Percentiles rank a stretch among this genome's conserved stretches.
These are phyloP conservation scores for Melanotaenia boesemani DNA, from an alignment of 2,797 vertebrate genomes.

Conservation along the genomic window DNA sequence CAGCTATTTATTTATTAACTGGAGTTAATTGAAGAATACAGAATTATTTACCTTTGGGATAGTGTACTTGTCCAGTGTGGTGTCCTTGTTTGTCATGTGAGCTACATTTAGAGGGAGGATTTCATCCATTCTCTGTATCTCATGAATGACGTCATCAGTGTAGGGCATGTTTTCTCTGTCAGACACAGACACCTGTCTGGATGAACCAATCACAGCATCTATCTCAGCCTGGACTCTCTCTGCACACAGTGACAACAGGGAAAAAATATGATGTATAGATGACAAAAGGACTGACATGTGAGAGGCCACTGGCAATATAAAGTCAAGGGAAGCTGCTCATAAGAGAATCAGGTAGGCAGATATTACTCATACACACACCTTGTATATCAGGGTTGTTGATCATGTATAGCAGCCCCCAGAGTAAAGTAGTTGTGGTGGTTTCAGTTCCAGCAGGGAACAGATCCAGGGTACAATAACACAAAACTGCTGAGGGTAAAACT, in stretches of 20 bases:
- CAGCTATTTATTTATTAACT: no score
- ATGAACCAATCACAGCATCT: constrained; percentile 65
- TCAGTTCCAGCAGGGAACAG: constrained; percentile 84
- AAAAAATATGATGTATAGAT: no score
- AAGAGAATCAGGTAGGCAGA: not conserved
- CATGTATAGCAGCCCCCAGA: constrained; percentile 88
- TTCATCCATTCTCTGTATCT: constrained; percentile 82
- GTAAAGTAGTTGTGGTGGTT: constrained; percentile 79
- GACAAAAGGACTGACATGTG: no score
- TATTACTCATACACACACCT: constrained; percentile 49
- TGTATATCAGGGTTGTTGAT: constrained; percentile 83
- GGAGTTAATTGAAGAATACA: no score
- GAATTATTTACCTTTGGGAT: constrained; percentile 83
- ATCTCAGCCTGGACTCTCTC: constrained; percentile 78
- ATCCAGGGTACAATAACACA: constrained; percentile 71
- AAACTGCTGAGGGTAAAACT: constrained; percentile 78
- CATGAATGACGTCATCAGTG: constrained; percentile 76
- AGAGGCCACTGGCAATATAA: constrained; percentile 3
- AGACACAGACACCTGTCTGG: constrained; percentile 54
- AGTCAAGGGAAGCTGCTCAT: not conserved
- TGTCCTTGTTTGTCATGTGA: constrained; percentile 64
- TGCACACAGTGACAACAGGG: no score
- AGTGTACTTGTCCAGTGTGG: constrained; percentile 68
- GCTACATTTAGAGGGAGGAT: constrained; percentile 75
- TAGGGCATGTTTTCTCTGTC: constrained; percentile 77